Evolutionary conservation across 1,140 invertebrate species (phyloP).

Genomic region (Marisa cornuarietis): DNA sequence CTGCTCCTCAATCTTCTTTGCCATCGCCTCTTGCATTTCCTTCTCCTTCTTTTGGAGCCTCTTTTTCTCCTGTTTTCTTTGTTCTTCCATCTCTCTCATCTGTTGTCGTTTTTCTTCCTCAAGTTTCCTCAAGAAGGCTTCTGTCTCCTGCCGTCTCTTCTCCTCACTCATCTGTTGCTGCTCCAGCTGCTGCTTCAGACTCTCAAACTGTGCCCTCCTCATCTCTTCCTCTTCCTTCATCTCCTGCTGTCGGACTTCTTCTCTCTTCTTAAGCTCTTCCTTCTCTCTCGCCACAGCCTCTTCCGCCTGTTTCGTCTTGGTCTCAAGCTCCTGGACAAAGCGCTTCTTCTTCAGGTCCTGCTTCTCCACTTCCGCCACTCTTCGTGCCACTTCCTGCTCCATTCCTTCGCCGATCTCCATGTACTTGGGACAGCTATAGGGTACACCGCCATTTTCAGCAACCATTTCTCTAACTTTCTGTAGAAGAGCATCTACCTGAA

Average conservation of each 20-base stretch:
- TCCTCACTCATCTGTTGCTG: neutral
- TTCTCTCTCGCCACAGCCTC: neutral
- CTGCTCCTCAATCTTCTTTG: neutral
- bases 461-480: neutral
- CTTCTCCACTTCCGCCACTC: conserved; percentile 11
- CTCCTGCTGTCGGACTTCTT: neutral
- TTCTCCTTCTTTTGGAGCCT: neutral
- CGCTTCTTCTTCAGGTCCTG: conserved; percentile 3
- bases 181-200: neutral
- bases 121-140: neutral
- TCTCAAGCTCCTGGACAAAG: conserved; percentile 13
- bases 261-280: neutral
- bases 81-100: neutral
- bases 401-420: conserved; percentile 9
- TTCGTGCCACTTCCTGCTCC: conserved; percentile 11
- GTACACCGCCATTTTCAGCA: neutral
- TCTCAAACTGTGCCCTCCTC: neutral
- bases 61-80: neutral
- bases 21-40: neutral
- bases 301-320: neutral
- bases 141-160: neutral
- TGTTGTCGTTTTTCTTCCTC: neutral
- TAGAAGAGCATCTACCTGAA: neutral
- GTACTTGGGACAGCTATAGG: conserved; percentile 21
- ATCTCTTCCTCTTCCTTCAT: neutral